Evolutionary conservation across 2,888 invertebrate species (phyloP).

Genomic region (Xestia xanthographa): DNA sequence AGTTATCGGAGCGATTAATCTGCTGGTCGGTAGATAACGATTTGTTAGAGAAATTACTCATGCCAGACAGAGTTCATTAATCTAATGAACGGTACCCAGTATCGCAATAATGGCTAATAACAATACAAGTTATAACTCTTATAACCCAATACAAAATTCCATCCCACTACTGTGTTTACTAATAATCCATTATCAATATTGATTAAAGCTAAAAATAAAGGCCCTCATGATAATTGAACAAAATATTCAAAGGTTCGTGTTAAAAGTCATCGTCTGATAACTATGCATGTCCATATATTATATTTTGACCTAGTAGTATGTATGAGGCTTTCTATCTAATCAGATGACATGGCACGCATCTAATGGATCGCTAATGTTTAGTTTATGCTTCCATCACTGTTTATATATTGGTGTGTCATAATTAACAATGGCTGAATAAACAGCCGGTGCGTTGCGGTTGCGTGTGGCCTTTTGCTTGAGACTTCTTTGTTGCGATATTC

Average conservation of each 20-base stretch:
- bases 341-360: slow-evolving; percentile 58
- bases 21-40: not conserved
- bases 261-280: slow-evolving; percentile 41
- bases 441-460: slow-evolving; percentile 47
- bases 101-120: not conserved
- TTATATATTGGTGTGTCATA: slow-evolving; percentile 60
- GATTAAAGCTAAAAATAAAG: slow-evolving; percentile 36
- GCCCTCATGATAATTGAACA: slow-evolving; percentile 8
- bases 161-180: not conserved
- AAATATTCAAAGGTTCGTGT: slow-evolving; percentile 23
- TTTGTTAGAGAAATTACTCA: slow-evolving; percentile 12
- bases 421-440: slow-evolving; percentile 52
- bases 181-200: slow-evolving; percentile 1
- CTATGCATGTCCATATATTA: slow-evolving; percentile 19
- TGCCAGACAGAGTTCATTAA: slow-evolving; percentile 11
- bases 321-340: slow-evolving; percentile 59
- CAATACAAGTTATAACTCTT: not conserved
- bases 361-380: slow-evolving; percentile 62
- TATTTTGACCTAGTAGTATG: slow-evolving; percentile 36
- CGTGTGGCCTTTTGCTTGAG: slow-evolving; percentile 55
- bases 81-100: not conserved
- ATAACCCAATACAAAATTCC: not conserved
- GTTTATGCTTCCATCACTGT: slow-evolving; percentile 62
- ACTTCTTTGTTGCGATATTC: slow-evolving; percentile 64
- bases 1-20: not conserved